These are phyloP conservation scores for Drosophila sulfurigaster DNA, from an alignment of 1,140 invertebrate species.

Conservation along the genomic window DNA sequence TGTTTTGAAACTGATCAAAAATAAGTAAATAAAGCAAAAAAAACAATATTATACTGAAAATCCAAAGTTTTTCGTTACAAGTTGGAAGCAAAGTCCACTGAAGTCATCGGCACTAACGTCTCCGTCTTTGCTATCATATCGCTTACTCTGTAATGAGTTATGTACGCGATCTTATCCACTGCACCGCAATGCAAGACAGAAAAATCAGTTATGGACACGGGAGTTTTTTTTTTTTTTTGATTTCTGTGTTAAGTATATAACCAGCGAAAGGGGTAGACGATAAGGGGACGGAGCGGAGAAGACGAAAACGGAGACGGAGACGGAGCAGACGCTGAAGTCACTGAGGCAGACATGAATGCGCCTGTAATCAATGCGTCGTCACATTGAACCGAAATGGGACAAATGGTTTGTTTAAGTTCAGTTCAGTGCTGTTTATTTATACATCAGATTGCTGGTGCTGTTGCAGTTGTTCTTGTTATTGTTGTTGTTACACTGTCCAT, in stretches of 20 bases:
- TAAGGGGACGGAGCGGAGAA: background rate
- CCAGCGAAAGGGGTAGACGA: constrained; percentile 1
- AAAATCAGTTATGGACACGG: constrained; percentile 61
- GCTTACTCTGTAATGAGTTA: constrained; percentile 74
- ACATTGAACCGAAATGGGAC: constrained; percentile 58
- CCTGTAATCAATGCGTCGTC: constrained; percentile 77
- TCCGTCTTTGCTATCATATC: constrained; percentile 61
- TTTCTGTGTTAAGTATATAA: constrained; percentile 25
- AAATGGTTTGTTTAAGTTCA: constrained; percentile 78
- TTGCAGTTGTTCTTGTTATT: constrained; percentile 37
- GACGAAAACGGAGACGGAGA: background rate
- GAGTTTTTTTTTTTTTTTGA: constrained; percentile 19
- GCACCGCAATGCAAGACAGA: constrained; percentile 43
- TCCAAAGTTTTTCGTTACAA: too few species aligned
- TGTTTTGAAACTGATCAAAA: too few species aligned
- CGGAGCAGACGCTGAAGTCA: constrained; percentile 8
- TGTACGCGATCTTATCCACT: constrained; percentile 78
- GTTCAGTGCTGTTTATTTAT: constrained; percentile 76
- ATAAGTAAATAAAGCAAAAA: background rate
- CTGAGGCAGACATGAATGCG: constrained; percentile 56
- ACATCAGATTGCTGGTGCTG: constrained; percentile 57
- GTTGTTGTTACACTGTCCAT: constrained; percentile 1
- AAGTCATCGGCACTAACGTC: background rate
- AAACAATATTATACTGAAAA: too few species aligned
- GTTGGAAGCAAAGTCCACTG: too few species aligned